A percentile compares a stretch with the other conserved stretches of the same genome.
Conservation (phyloP, 2,888 invertebrate species). For the Lepidonotus clava region DNA sequence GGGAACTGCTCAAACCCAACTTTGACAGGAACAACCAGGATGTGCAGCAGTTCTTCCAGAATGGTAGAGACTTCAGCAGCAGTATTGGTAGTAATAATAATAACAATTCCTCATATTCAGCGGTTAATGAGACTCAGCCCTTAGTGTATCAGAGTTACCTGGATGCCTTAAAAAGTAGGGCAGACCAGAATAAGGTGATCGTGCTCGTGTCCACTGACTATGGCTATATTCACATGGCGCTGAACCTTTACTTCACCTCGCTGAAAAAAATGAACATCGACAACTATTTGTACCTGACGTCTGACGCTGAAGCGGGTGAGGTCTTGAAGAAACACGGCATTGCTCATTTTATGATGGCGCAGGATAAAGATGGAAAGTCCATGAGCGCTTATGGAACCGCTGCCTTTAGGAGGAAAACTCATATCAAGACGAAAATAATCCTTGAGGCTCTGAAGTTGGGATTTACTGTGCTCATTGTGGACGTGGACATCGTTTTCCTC, state of each 20-base stretch:
- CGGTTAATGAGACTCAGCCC: background rate
- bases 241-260: conserved; percentile 58
- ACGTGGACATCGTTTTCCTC: conserved; percentile 64
- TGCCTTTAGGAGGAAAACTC: conserved; percentile 60
- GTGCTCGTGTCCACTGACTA: conserved; percentile 52
- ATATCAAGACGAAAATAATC: conserved; percentile 63
- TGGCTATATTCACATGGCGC: conserved; percentile 57
- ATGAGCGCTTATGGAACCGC: conserved; percentile 60
- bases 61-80: background rate
- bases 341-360: background rate
- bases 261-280: conserved; percentile 49
- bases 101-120: too few relatives aligned
- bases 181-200: conserved; percentile 39
- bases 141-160: background rate
- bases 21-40: background rate
- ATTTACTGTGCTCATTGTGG: conserved; percentile 59
- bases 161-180: conserved; percentile 9
- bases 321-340: background rate
- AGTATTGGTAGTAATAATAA: too few relatives aligned
- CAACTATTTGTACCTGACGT: conserved; percentile 61
- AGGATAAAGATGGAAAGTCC: conserved; percentile 17
- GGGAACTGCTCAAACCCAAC: background rate
- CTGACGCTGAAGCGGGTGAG: conserved; percentile 41
- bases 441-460: conserved; percentile 59
- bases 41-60: conserved; percentile 1